Evolutionary conservation across 2,888 invertebrate genomes (phyloP), one percentile per base, ranked within the genome.

Genomic region (Ophioninae sp.): DNA sequence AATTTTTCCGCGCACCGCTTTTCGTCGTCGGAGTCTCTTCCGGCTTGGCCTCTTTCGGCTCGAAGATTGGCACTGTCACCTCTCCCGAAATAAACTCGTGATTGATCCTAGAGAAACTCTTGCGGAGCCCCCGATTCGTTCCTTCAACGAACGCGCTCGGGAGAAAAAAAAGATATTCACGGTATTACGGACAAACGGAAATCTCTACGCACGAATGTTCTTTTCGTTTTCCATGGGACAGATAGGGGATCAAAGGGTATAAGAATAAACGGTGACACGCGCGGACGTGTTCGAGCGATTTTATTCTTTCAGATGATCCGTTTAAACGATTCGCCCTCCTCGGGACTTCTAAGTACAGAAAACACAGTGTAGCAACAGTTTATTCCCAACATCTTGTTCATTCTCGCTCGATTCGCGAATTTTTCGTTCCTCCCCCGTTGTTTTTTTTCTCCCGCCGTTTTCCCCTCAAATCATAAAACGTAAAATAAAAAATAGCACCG

Each of bases 341-440:
- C 90, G 89, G 91, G 91, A 91, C 91, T 91, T 92, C 91, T 92
- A 92, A 92, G 91, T 89, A 92, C 90, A 90, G 91, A 90, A 87
- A 91, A 91, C 67, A 91, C 90, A 77, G 88, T 89, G 89, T 81
- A 76, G 73, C 89, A 89, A 91, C 90, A 90, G 90, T 91, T 91
- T 87, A 89, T 91, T 86, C 90, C 90, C 88, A 90, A 89, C 86
- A 91, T 91, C 86, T 91, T 91, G 87, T 86, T 88, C 91, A 91
- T 91, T 85, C 86, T 90, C 90, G 82, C 81, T n/a, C 51, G 10
- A 64, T 74, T 73, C 72, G 69, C 81, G 63, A 79, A 64, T 79
- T 74, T 44, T 37, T 44, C 76, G n/a, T 64, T 65, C 10, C 41
- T 37, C 51, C 10, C 61, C 22, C 63, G 13, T 58, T n/a, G 20